Evolutionary conservation across 2,888 invertebrate species (phyloP), one percentile per base, ranked within the genome.

Genomic region (Clepsis dumicolana): DNA sequence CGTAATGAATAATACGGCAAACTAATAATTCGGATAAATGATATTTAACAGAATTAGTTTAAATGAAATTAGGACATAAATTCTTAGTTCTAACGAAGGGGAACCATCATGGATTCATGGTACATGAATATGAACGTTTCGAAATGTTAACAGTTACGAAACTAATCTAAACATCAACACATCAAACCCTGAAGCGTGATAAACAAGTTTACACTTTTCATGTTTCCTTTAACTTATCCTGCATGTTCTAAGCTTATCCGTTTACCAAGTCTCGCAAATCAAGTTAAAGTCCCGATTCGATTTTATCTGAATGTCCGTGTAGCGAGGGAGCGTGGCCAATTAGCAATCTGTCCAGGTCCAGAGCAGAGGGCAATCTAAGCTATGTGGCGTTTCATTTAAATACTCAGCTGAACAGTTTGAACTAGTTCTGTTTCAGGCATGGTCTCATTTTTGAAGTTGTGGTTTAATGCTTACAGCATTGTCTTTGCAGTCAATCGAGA

Each of bases 261-360:
- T 18, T 44, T 16, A 8, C 7, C 35, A 35, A n/a, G 16, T 41
- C 16, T 14, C 1, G 44, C 44, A 18, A 44, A 44, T 8, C 18
- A 44, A 44, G 44, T 44, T 44, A 44, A 16, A 41, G 38, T n/a
- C 16, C 41, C 2, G 44, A 44, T 44, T 18, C 44, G 44, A 44
- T 44, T 44, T 44, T 44, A 44, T 44, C 44, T 44, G 16, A 18
- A 44, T 16, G 44, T 18, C 44, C 44, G 44, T 7, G 44, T 44
- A 44, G 44, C 44, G 44, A 18, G 44, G 44, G 44, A 44, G 7
- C 14, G 38, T 44, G 18, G 14, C 44, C 44, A 44, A 44, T 44
- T 44, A 44, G 18, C 44, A 44, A 44, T 44, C 44, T 44, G 44
- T 44, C 44, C 8, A 44, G 16, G 16, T 44, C 38, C 44, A 8